Evolutionary conservation across 2,797 vertebrate genomes (phyloP).

Genomic region (Ispidina lecontei): DNA sequence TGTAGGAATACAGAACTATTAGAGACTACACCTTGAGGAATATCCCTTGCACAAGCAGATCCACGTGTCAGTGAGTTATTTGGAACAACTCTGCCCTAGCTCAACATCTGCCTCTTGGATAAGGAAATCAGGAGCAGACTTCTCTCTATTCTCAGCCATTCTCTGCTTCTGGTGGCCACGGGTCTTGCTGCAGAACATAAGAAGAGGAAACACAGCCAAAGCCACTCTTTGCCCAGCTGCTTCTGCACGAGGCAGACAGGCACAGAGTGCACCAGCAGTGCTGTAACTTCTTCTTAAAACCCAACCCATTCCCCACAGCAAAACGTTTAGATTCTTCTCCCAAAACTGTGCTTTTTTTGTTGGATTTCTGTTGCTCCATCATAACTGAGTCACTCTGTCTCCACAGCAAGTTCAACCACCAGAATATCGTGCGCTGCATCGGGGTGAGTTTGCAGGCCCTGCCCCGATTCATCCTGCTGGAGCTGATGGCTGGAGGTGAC

Average conservation of each 20-base stretch:
- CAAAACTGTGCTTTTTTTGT: neutral
- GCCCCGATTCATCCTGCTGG: constrained; percentile 95
- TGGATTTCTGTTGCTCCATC: neutral
- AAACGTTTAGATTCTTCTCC: neutral
- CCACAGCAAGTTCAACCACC: constrained; percentile 97
- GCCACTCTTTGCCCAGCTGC: neutral
- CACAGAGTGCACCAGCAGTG: neutral
- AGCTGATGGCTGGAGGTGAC: constrained; percentile 97
- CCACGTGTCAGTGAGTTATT: neutral
- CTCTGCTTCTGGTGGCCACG: neutral
- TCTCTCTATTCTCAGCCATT: neutral
- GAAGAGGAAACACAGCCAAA: neutral
- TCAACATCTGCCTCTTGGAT: neutral
- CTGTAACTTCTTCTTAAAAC: neutral
- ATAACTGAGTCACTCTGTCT: neutral
- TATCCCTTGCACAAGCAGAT: neutral
- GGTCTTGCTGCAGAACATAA: neutral
- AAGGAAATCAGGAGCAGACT: neutral
- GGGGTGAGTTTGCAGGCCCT: constrained; percentile 96
- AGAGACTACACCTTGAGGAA: neutral
- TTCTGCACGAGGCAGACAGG: neutral
- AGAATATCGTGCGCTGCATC: constrained; percentile 96
- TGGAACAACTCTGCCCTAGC: neutral
- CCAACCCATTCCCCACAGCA: neutral
- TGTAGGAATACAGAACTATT: neutral